These are phyloP conservation scores for Baronia brevicornis DNA, from an alignment of 2,888 invertebrate genomes.

Conservation along the genomic window DNA sequence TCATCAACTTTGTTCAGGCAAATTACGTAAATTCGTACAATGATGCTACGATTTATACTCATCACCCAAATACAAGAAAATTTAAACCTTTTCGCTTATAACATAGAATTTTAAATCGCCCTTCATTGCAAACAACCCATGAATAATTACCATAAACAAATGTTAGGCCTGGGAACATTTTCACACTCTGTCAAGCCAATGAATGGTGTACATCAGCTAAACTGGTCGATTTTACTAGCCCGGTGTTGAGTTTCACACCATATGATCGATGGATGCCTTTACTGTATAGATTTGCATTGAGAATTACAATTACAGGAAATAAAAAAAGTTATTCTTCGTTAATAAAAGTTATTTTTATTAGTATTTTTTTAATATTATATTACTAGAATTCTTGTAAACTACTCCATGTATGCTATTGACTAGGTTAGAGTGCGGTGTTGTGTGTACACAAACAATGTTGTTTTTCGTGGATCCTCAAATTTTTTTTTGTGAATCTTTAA, in stretches of 20 bases:
- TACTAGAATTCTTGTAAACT: too few species aligned
- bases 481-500: too few species aligned
- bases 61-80: background rate
- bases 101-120: background rate
- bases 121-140: background rate
- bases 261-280: conserved; percentile 7
- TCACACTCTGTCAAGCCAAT: conserved; percentile 8
- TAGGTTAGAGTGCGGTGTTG: too few species aligned
- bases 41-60: background rate
- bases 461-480: too few species aligned
- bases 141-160: conserved; percentile 11
- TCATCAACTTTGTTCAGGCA: conserved; percentile 3
- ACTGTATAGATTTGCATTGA: background rate
- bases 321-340: too few species aligned
- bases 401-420: too few species aligned
- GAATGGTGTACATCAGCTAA: conserved; percentile 9
- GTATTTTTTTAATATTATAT: too few species aligned
- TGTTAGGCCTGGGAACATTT: conserved; percentile 8
- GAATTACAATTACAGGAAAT: too few species aligned
- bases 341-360: too few species aligned
- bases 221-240: background rate
- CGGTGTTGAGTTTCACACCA: conserved; percentile 12
- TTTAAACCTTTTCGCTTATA: background rate
- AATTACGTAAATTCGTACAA: conserved; percentile 8
- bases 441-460: too few species aligned